Percentiles rank a stretch among this genome's conserved stretches.
Evolutionary conservation across 2,113 vertebrate genomes (phyloP).

Genomic region (Acrocephalus arundinaceus): DNA sequence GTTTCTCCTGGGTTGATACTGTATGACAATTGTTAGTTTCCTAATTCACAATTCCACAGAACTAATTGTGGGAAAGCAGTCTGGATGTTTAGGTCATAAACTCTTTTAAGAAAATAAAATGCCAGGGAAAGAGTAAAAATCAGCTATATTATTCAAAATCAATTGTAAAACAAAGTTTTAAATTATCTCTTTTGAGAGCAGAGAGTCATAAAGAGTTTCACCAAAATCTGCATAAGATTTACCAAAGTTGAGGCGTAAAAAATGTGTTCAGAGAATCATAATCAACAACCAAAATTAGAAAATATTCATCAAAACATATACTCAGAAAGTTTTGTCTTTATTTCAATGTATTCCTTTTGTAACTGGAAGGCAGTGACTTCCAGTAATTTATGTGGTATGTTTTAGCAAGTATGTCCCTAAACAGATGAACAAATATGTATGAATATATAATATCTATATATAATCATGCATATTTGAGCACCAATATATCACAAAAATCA

Average conservation of each 20-base stretch:
- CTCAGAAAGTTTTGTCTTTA: neutral
- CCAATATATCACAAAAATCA: neutral
- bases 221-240: neutral
- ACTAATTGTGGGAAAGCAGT: neutral
- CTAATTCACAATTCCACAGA: neutral
- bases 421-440: neutral
- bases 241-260: neutral
- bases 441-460: neutral
- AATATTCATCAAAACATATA: neutral
- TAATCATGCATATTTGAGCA: neutral
- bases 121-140: neutral
- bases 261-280: neutral
- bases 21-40: neutral
- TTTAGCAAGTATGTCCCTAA: neutral
- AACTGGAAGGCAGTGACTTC: neutral
- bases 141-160: neutral
- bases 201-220: neutral
- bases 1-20: neutral
- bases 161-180: neutral
- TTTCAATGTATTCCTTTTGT: neutral
- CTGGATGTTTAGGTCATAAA: neutral
- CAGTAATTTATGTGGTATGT: neutral
- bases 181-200: neutral
- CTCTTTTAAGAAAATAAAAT: neutral
- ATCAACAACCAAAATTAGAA: neutral